Percentiles rank a stretch among this genome's conserved stretches.
phyloP scores from a whole-genome alignment of 2,888 invertebrate genomes.

The Lasioglossum morio region DNA sequence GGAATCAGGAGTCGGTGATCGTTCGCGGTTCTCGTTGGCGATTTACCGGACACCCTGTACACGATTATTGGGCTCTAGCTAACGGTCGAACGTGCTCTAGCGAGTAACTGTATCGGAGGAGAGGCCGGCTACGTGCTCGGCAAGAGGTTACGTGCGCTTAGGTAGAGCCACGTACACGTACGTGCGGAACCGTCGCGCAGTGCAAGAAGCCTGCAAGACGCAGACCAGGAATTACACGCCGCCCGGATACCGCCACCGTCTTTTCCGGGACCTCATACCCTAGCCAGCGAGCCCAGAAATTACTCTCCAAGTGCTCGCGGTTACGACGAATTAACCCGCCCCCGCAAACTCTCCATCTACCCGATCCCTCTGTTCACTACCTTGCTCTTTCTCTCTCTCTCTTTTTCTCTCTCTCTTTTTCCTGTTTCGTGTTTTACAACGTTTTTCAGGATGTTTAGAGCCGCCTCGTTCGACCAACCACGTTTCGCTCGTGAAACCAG shows the following conservation, averaged over 20 bases:
- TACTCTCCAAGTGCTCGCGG: conserved; percentile 43
- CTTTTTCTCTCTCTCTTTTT: background rate
- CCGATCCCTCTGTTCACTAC: background rate
- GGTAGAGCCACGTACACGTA: conserved; percentile 49
- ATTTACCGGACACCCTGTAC: conserved; percentile 31
- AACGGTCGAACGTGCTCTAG: conserved; percentile 73
- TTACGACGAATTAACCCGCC: conserved; percentile 54
- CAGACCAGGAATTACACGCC: conserved; percentile 48
- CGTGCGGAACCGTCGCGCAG: conserved; percentile 43
- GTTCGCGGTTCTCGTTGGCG: background rate
- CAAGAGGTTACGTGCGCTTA: conserved; percentile 65
- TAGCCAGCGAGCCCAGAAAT: conserved; percentile 36
- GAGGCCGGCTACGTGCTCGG: conserved; percentile 61
- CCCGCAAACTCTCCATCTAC: background rate
- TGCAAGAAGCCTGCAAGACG: conserved; percentile 38
- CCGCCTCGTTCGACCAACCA: background rate
- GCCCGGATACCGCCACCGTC: conserved; percentile 28
- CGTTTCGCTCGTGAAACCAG: background rate
- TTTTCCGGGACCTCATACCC: conserved; percentile 13
- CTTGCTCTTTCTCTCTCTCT: background rate
- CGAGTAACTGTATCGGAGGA: conserved; percentile 73
- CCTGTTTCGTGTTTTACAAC: conserved; percentile 6
- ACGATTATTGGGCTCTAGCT: conserved; percentile 65
- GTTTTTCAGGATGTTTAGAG: conserved; percentile 46
- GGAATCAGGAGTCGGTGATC: background rate